A percentile compares a stretch with the other conserved stretches of the same genome.
These are phyloP conservation scores for Megalops atlanticus DNA, from an alignment of 2,113 vertebrate species.

Conservation along the genomic window DNA sequence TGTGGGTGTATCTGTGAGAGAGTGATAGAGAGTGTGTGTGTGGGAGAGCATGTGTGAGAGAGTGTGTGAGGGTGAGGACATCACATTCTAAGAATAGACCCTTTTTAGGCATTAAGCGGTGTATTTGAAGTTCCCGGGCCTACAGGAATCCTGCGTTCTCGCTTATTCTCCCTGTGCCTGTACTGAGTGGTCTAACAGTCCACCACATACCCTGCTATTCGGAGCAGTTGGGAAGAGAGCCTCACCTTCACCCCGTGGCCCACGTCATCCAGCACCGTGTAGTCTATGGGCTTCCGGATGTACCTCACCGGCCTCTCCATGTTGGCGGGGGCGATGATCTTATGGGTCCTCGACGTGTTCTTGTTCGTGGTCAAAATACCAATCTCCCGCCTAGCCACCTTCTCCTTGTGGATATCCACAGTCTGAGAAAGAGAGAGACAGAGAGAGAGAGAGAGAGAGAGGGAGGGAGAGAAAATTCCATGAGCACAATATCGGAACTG, in stretches of 20 bases:
- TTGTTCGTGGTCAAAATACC: conserved; percentile 99
- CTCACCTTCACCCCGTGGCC: conserved; percentile 98
- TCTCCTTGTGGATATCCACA: conserved; percentile 98
- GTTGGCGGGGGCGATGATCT: conserved; percentile 98
- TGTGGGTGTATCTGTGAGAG: too few relatives aligned
- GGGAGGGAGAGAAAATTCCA: conserved; percentile 49
- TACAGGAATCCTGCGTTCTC: background rate
- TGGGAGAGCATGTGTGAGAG: too few relatives aligned
- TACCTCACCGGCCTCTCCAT: conserved; percentile 98
- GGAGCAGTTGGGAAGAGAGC: background rate
- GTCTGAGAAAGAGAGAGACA: conserved; percentile 68
- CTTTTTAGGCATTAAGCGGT: background rate
- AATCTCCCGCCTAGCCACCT: conserved; percentile 97
- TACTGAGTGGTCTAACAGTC: background rate
- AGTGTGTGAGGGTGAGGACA: too few relatives aligned
- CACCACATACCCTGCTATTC: background rate
- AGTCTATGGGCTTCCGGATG: conserved; percentile 98
- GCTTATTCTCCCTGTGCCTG: too few relatives aligned
- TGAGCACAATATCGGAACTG: conserved; percentile 48
- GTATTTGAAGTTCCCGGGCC: background rate
- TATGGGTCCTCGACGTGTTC: conserved; percentile 98
- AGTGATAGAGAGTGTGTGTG: too few relatives aligned
- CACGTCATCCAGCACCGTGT: conserved; percentile 98
- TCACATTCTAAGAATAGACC: too few relatives aligned
- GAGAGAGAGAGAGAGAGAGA: conserved; percentile 1